These are phyloP conservation scores for Drosophila kanekoi DNA, from an alignment of 2,888 invertebrate species.

Conservation along the genomic window DNA sequence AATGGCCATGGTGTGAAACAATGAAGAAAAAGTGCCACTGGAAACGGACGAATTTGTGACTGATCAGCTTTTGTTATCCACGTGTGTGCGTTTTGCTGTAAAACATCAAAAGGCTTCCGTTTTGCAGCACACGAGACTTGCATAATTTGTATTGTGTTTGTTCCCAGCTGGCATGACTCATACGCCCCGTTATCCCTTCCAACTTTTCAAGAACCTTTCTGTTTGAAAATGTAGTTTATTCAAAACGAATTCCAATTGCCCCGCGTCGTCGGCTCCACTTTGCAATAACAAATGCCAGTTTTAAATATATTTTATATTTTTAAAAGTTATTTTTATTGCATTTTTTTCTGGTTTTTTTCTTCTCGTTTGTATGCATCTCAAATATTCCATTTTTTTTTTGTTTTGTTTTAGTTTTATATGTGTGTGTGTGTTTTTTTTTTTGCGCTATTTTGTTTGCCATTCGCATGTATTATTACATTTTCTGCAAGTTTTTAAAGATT, in stretches of 20 bases:
- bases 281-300: slow-evolving; percentile 29
- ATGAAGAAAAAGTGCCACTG: slow-evolving; percentile 31
- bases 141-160: slow-evolving; percentile 24
- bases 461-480: slow-evolving; percentile 77
- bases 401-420: slow-evolving; percentile 53
- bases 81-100: slow-evolving; percentile 3
- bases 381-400: slow-evolving; percentile 55
- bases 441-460: slow-evolving; percentile 72
- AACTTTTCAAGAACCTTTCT: neutral
- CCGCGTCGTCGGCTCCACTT: too few relatives aligned
- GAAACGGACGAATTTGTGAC: slow-evolving; percentile 27
- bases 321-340: slow-evolving; percentile 80
- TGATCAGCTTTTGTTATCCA: slow-evolving; percentile 38
- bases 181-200: neutral
- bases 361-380: slow-evolving; percentile 70
- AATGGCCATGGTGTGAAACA: slow-evolving; percentile 40
- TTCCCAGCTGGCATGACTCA: slow-evolving; percentile 4
- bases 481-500: slow-evolving; percentile 68
- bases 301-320: slow-evolving; percentile 72
- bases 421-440: slow-evolving; percentile 39
- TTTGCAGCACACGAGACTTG: slow-evolving; percentile 30
- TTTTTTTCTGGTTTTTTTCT: slow-evolving; percentile 57
- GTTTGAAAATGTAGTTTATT: neutral
- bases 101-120: slow-evolving; percentile 39
- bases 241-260: too few relatives aligned